Base-by-base conservation (phyloP, 1,140 invertebrate species). In the Plectrocnemia conspersa region DNA sequence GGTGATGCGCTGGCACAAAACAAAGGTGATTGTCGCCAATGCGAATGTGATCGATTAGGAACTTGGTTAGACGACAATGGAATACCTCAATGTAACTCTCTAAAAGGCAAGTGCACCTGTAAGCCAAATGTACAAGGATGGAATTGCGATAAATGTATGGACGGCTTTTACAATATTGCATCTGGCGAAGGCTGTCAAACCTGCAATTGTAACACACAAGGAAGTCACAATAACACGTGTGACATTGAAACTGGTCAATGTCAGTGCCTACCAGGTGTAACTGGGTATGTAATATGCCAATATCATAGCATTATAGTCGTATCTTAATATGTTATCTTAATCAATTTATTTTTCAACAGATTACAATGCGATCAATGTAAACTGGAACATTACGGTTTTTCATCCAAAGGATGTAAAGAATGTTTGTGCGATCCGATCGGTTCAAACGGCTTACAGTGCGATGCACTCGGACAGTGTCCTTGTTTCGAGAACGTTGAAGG, bases 401-500 rank as follows among this genome's bases (percentile, higher is more conserved):
- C 91, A 11, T 56, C 68, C 2, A 85, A 91, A 3, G 92, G 92
- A 2, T 95, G 92, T 63, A 82, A 84, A 58, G 72, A 83, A 11
- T 97, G 93, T 62, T 85, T 93, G 32, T 97, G 93, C 66, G 93
- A 97, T 66, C 77, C 76, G 10, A 86, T 93, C 64, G 93, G 93
- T 13, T 93, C 91, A 2, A 81, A 82, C 48, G 82, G 84, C 52
- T 77, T 88, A 42, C 91, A 94, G 65, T 97, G 93, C 63, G 82
- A 89, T 59, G 76, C 82, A 13, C 75, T 70, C 55, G 93, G 93
- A 10, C 90, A 95, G 66, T 96, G 93, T 75, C 86, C 83, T 1
- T 97, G 93, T 70, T 80, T 89, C 38, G 83, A 89, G 41, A 95
- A 95, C 67, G 92, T 96, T 1, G 92, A 94, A 71, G 93, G 93